Conservation (phyloP, 2,888 invertebrate genomes). For the Chymomyza amoena region DNA sequence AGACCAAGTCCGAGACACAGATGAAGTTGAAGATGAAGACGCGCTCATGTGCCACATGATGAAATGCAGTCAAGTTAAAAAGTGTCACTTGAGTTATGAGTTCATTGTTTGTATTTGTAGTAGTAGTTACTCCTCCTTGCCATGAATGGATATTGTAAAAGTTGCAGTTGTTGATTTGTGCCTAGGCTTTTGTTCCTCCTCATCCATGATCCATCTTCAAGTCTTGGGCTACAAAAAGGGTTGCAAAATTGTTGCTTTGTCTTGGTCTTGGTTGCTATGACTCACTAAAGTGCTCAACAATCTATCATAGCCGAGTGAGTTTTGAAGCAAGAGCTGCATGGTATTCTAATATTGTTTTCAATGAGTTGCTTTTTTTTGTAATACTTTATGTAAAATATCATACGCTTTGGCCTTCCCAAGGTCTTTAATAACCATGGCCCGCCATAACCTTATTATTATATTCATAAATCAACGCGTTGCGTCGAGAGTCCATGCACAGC, state of each 20-base stretch:
- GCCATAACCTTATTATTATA: constrained; percentile 34
- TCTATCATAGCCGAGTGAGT: not conserved
- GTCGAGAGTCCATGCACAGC: constrained; percentile 52
- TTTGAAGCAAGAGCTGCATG: not conserved
- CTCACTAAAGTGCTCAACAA: not conserved
- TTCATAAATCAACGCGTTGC: constrained; percentile 61
- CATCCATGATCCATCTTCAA: not conserved
- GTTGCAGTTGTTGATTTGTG: constrained; percentile 53
- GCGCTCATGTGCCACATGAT: constrained; percentile 72
- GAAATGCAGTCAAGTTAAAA: constrained; percentile 77
- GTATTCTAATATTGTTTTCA: not conserved
- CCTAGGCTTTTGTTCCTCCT: constrained; percentile 46
- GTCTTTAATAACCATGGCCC: not conserved
- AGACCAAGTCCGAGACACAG: constrained; percentile 30
- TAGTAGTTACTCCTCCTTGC: constrained; percentile 41
- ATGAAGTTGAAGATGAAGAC: constrained; percentile 26
- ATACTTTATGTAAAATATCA: not conserved
- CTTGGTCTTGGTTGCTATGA: not conserved
- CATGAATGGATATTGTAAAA: constrained; percentile 48
- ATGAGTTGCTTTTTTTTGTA: not conserved
- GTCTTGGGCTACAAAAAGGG: constrained; percentile 1
- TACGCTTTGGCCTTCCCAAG: not conserved
- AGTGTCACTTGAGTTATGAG: constrained; percentile 78
- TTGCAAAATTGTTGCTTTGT: not conserved
- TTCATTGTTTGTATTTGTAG: constrained; percentile 70